Conservation (phyloP, 2,888 invertebrate species). For the Julus scanicus region DNA sequence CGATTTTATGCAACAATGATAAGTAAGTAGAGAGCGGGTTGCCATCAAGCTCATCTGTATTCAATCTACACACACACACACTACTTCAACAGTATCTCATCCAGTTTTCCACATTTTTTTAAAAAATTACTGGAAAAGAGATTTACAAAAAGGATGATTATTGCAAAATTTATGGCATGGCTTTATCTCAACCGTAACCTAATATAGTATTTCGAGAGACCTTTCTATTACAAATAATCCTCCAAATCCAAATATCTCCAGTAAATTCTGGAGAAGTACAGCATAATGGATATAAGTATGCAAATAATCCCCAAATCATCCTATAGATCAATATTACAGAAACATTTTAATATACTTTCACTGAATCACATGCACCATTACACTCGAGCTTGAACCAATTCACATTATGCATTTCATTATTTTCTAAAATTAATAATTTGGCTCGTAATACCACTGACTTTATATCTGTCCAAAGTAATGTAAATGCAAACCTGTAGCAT, state of each 20-base stretch:
- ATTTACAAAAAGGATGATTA: constrained; percentile 1
- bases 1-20: background rate
- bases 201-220: background rate
- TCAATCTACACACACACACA: background rate
- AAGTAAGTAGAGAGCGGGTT: constrained; percentile 5
- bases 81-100: background rate
- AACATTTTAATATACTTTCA: no score
- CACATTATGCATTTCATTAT: no score
- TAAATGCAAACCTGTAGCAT: no score
- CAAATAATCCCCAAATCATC: background rate
- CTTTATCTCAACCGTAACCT: background rate
- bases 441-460: no score
- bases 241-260: background rate
- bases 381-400: no score
- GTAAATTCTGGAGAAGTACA: no score
- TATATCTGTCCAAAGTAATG: no score
- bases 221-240: background rate
- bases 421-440: no score
- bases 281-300: background rate
- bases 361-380: no score
- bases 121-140: background rate
- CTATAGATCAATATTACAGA: no score
- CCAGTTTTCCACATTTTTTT: background rate
- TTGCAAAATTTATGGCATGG: background rate
- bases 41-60: background rate